Base-by-base conservation (phyloP, 2,113 vertebrate species). In the Paradoxurus hermaphroditus region DNA sequence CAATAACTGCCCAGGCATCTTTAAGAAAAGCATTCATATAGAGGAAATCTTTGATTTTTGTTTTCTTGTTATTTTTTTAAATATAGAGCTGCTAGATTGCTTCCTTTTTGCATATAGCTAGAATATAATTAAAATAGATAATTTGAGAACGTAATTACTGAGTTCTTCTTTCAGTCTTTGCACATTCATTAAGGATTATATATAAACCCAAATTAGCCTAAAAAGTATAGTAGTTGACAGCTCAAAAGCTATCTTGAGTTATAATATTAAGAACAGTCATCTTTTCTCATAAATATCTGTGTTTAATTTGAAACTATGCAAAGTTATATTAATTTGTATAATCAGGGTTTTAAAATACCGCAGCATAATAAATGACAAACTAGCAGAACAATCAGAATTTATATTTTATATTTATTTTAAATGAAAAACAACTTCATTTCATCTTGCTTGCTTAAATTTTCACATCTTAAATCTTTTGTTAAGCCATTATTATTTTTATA, bases 121-220 rank as follows among this genome's bases (percentile, higher is more conserved):
- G 91, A 97, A 94, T 89, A 94, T 95, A 97, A 96, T 97, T 96
- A 96, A 97, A 97, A 97, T 75, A 94, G 89, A 93, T 97, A 96
- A 96, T 97, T 94, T 95, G 44, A 68, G 82, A 96, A 97, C 86
- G 93, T 91, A 97, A 97, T 98, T 97, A 96, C 86, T 78, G 77
- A 89, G 39, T 91, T 85, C 90, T 95, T 86, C 91, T 93, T 96
- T 97, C 89, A 90, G 67, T 86, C 41, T 2, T 94, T 91, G 82
- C n/a, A 94, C 94, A 96, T 97, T 97, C 89, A 97, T 93, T 97
- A 96, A 97, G 49, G 53, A 93, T 93, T 97, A 93, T 83, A 93
- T 86, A 88, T 92, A 96, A 95, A 62, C 96, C 86, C 86, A 93
- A 96, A 94, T 97, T 95, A 95, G 25, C 18, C 67, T 83, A 91